Conservation (phyloP, 2,888 invertebrate genomes). For the Chouioia cunea region DNA sequence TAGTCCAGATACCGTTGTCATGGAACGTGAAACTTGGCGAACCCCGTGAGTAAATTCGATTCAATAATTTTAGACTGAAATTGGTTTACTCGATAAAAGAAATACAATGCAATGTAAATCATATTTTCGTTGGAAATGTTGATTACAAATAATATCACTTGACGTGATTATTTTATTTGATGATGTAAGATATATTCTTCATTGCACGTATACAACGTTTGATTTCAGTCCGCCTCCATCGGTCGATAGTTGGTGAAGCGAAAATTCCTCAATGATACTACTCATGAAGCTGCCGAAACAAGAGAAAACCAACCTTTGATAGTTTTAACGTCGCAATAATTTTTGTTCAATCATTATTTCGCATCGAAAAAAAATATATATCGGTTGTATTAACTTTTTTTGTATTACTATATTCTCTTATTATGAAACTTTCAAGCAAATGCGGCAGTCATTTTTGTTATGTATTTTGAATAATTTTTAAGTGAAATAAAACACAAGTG, state of each 20-base stretch:
- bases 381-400: too few species aligned
- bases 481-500: too few species aligned
- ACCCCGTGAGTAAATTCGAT: slow-evolving; percentile 59
- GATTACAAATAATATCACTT: slow-evolving; percentile 10
- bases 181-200: background rate
- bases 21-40: slow-evolving; percentile 61
- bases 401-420: too few species aligned
- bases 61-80: background rate
- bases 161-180: background rate
- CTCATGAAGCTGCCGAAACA: slow-evolving; percentile 20
- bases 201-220: slow-evolving; percentile 34
- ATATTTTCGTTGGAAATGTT: background rate
- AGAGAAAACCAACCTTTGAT: slow-evolving; percentile 5
- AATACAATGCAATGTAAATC: slow-evolving; percentile 2
- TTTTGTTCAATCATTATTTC: too few species aligned
- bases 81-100: background rate
- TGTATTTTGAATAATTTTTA: too few species aligned
- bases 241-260: slow-evolving; percentile 59
- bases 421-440: too few species aligned
- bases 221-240: slow-evolving; percentile 60
- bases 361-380: too few species aligned
- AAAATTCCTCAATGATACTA: background rate
- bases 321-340: too few species aligned
- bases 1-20: slow-evolving; percentile 59
- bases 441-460: too few species aligned